phyloP scores from a whole-genome alignment of 23 tunicate species.

The Phallusia fumigata region DNA sequence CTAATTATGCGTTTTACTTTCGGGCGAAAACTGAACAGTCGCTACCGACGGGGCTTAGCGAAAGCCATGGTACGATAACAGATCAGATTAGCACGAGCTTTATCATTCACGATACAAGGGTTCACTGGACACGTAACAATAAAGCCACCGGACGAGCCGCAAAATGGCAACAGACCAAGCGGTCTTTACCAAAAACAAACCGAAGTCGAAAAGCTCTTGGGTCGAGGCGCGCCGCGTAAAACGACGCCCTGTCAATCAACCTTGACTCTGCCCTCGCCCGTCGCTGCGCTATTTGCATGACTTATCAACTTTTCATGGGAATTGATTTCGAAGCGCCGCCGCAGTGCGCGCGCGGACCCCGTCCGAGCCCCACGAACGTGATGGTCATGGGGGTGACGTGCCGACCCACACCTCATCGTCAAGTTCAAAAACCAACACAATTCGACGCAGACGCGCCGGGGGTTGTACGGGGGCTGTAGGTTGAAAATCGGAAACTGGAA shows the following conservation, averaged over 20 bases:
- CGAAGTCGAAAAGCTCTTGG: not conserved
- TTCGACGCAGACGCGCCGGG: too few relatives aligned
- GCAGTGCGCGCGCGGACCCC: not conserved
- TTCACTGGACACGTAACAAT: not conserved
- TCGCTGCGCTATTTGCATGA: conserved; percentile 9
- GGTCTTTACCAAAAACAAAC: not conserved
- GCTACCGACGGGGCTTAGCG: too few relatives aligned
- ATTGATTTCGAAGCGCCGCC: conserved; percentile 27
- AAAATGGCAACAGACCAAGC: not conserved
- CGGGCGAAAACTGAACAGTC: too few relatives aligned
- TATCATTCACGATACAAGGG: not conserved
- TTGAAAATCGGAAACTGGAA: too few relatives aligned
- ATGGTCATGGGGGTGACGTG: not conserved
- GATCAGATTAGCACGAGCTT: not conserved
- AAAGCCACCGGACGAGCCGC: not conserved
- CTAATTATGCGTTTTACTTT: too few relatives aligned
- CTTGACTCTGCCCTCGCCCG: conserved; percentile 12
- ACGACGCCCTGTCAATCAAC: not conserved
- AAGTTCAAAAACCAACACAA: not conserved
- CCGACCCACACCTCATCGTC: not conserved
- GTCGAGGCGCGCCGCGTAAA: not conserved
- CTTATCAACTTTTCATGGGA: conserved; percentile 26
- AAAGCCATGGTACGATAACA: not conserved
- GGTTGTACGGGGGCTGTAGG: too few relatives aligned
- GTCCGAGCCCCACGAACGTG: not conserved